Conservation (phyloP, 2,888 invertebrate species). For the Pheosia tremula region DNA sequence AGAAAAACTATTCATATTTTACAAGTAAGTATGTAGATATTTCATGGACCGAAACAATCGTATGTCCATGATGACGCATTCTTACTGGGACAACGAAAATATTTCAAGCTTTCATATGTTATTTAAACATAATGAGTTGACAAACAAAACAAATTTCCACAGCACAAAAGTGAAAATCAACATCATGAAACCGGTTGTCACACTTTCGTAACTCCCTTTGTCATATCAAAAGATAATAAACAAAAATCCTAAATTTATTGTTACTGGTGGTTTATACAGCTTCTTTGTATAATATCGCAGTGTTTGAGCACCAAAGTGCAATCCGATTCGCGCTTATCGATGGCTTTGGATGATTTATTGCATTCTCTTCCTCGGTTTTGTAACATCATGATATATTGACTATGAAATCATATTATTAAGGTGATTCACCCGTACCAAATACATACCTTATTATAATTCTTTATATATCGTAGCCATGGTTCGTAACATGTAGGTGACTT, state of each 20-base stretch:
- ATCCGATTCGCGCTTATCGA: conserved; percentile 60
- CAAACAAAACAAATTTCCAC: neutral
- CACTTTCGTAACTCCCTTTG: conserved; percentile 9
- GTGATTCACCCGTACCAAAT: conserved; percentile 45
- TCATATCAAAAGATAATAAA: conserved; percentile 17
- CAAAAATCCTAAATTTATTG: conserved; percentile 22
- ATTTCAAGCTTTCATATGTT: neutral
- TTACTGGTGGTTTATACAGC: conserved; percentile 24
- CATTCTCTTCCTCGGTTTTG: conserved; percentile 65
- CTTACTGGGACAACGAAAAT: neutral
- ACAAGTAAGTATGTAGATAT: no score
- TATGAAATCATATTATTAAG: conserved; percentile 49
- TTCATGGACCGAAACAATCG: no score
- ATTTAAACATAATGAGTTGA: neutral
- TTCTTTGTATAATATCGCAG: conserved; percentile 32
- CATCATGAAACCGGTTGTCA: conserved; percentile 2
- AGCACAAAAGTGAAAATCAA: neutral
- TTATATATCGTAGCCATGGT: neutral
- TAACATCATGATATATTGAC: conserved; percentile 57
- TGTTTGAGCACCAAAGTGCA: conserved; percentile 55
- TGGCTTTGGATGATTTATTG: conserved; percentile 69
- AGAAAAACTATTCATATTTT: no score
- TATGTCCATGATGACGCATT: neutral
- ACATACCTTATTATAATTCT: conserved; percentile 10
- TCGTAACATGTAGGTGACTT: neutral